Base-by-base conservation (phyloP, 2,888 invertebrate species). In the Enchytraeus crypticus region DNA sequence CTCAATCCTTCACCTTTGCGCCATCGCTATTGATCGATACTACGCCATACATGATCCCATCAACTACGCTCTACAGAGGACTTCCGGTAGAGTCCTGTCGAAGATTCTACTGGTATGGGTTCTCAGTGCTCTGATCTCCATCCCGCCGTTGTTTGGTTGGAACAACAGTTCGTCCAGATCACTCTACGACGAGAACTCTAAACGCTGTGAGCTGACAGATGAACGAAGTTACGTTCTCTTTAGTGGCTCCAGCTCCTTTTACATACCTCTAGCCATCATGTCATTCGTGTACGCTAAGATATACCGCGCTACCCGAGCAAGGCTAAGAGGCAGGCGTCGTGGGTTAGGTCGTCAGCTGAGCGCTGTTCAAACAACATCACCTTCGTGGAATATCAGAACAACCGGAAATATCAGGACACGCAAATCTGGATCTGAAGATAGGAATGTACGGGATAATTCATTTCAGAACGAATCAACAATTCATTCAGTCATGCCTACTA, bases 241-340 rank as follows among this genome's bases (percentile, higher is more conserved):
- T 64, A 92, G 92, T 3, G 87, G 92, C 0, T 84, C 89, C 23
- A 95, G 95, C 38, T 93, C 93, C 0, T 96, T 96, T 82, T 96
- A 88, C 82, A 90, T 95, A 70, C 95, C 96, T 0, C 81, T 95
- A 70, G 81, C 90, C 64, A 88, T 96, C 71, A 95, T 97, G 95
- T 88, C 92, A 56, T 88, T 91, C 75, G 93, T 96, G 8, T 96
- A 97, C 79, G 85, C 92, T 66, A 92, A 95, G 82, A 96, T 97
- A 74, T 97, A 90, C 80, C 83, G 92, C 70, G 93, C 96, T 2
- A 93, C 95, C 18, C 49, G 68, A 21, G 43, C 55, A 2, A 59
- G 69, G 3, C 57, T 69, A 11, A 64, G 69, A 3, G 59, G 43
- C 30, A 23, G 65, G 4, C 56, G 59, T 8, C 58, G 47, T 3